A percentile compares a stretch with the other conserved stretches of the same genome.
Conservation (phyloP, 2,888 invertebrate species). For the Bombyx huttoni region DNA sequence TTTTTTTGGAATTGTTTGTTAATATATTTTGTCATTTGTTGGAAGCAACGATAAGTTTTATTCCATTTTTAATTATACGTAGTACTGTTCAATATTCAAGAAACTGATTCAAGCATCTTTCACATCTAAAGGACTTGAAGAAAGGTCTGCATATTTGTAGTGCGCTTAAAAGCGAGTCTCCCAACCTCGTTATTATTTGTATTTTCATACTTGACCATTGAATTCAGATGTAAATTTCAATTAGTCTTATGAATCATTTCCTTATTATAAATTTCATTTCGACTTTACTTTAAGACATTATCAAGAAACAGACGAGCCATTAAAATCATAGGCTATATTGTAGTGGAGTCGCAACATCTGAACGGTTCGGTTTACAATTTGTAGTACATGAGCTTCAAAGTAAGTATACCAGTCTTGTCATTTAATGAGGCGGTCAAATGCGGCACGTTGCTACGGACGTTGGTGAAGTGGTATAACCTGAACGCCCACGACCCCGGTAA, state of each 20-base stretch:
- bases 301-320: neutral
- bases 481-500: slow-evolving; percentile 1
- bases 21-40: neutral
- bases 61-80: neutral
- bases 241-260: too few species aligned
- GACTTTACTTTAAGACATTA: neutral
- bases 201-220: too few species aligned
- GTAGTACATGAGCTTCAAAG: neutral
- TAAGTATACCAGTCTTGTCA: neutral
- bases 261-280: neutral
- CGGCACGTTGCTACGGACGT: neutral
- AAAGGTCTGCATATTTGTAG: too few species aligned
- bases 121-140: too few species aligned
- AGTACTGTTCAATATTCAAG: too few species aligned
- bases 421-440: neutral
- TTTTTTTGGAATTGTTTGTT: neutral
- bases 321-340: neutral
- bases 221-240: too few species aligned
- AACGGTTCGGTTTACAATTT: neutral
- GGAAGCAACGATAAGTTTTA: neutral
- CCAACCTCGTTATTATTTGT: too few species aligned
- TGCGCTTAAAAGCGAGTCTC: too few species aligned
- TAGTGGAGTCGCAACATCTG: neutral
- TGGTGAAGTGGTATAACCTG: slow-evolving; percentile 1
- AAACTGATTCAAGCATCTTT: too few species aligned